Percentiles rank a stretch among this genome's conserved stretches.
Evolutionary conservation across 1,140 invertebrate species (phyloP).

Genomic region (Ceratoteleas bidentatus): DNA sequence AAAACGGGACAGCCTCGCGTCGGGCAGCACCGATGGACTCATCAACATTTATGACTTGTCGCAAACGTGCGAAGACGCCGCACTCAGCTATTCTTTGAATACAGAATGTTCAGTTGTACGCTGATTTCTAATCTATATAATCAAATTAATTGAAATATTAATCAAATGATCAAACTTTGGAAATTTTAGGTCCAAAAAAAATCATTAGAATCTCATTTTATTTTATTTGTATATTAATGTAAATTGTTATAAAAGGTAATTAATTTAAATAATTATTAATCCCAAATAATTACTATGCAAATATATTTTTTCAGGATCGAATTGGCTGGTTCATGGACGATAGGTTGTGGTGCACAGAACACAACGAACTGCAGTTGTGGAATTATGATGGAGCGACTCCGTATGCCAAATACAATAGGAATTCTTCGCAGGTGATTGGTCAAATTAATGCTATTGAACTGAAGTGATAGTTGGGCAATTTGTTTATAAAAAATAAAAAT

Average conservation of each 20-base stretch:
- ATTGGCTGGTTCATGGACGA: slow-evolving; percentile 79
- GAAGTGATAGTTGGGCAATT: too few relatives aligned
- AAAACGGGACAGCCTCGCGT: slow-evolving; percentile 86
- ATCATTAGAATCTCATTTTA: too few relatives aligned
- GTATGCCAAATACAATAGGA: slow-evolving; percentile 82
- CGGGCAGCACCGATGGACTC: slow-evolving; percentile 91
- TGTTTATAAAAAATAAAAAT: not conserved
- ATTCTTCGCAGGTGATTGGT: slow-evolving; percentile 70
- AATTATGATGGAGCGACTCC: slow-evolving; percentile 84
- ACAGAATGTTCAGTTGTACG: slow-evolving; percentile 86
- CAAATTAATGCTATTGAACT: not conserved
- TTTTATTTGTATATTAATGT: too few relatives aligned
- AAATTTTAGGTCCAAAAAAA: too few relatives aligned
- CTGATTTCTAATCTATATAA: not conserved
- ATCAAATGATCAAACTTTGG: too few relatives aligned
- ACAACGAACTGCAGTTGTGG: slow-evolving; percentile 89
- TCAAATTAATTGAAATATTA: too few relatives aligned
- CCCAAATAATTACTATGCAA: too few relatives aligned
- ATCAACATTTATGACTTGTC: slow-evolving; percentile 92
- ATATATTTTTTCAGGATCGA: slow-evolving; percentile 75
- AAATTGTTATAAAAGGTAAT: too few relatives aligned
- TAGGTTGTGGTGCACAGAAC: slow-evolving; percentile 85
- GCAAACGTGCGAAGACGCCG: slow-evolving; percentile 89
- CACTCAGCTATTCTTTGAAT: slow-evolving; percentile 90
- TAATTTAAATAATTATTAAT: not conserved